Evolutionary conservation across 2,797 vertebrate species (phyloP).

Genomic region (Tenualosa ilisha): DNA sequence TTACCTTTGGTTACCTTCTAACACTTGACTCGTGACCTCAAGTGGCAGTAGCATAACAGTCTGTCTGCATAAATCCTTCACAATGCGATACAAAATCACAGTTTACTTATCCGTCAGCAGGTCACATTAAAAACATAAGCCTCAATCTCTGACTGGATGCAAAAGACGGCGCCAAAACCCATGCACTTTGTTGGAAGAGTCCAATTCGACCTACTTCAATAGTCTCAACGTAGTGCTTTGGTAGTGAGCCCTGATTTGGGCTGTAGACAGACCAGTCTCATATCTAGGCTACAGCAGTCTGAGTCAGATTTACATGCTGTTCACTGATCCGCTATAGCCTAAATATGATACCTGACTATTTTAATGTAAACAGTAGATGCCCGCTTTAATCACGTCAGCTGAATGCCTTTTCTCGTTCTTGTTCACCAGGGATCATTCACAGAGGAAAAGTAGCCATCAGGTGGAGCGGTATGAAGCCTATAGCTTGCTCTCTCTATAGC

Average conservation of each 20-base stretch:
- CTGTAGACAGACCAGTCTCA: background rate
- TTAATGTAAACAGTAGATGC: background rate
- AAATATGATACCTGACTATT: background rate
- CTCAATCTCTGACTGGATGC: background rate
- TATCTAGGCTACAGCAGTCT: background rate
- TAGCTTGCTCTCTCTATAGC: background rate
- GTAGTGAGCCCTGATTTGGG: background rate
- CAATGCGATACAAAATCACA: background rate
- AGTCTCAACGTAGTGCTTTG: background rate
- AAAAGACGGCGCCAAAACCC: background rate
- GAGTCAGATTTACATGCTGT: background rate
- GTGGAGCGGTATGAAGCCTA: background rate
- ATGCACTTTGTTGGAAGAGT: background rate
- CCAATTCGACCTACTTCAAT: background rate
- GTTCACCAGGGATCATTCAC: background rate
- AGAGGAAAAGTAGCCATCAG: slow-evolving; percentile 10
- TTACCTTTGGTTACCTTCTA: background rate
- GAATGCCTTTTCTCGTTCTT: background rate
- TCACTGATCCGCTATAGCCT: background rate
- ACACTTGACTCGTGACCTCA: slow-evolving; percentile 26
- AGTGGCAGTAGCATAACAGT: slow-evolving; percentile 12
- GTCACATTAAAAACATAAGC: slow-evolving; percentile 4
- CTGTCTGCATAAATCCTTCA: background rate
- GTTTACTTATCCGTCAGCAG: background rate
- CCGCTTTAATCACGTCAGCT: background rate